phyloP scores from a whole-genome alignment of 2,797 vertebrate species.

The Gymnopithys bicolor region DNA sequence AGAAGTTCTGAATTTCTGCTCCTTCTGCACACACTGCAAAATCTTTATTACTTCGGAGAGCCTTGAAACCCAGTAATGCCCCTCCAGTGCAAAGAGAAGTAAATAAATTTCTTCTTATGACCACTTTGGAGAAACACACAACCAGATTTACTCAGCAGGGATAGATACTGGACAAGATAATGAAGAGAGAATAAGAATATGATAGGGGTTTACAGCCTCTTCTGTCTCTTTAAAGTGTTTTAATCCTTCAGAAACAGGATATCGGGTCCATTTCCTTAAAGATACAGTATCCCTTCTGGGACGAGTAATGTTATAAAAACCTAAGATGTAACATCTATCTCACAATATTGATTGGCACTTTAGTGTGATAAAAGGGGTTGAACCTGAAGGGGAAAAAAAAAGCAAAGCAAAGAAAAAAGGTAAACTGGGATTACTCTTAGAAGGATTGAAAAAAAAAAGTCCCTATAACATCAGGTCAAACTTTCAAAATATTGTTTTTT shows the following conservation, averaged over 20 bases:
- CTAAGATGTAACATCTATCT: conserved; percentile 83
- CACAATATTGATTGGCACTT: conserved; percentile 82
- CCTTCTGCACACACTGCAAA: conserved; percentile 90
- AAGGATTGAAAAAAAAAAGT: conserved; percentile 61
- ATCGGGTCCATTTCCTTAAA: conserved; percentile 86
- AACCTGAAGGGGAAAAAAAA: conserved; percentile 77
- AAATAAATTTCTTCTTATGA: conserved; percentile 91
- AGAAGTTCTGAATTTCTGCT: conserved; percentile 84
- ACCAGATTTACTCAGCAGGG: conserved; percentile 88
- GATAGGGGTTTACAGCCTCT: conserved; percentile 86
- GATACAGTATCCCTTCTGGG: conserved; percentile 87
- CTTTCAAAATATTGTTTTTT: conserved; percentile 5
- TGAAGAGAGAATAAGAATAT: conserved; percentile 89
- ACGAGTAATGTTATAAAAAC: conserved; percentile 82
- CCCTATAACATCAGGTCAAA: conserved; percentile 60
- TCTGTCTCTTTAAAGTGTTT: conserved; percentile 89
- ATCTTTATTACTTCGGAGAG: conserved; percentile 88
- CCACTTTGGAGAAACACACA: conserved; percentile 90
- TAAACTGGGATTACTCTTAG: conserved; percentile 73
- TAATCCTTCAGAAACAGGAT: conserved; percentile 87
- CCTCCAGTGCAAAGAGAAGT: conserved; percentile 86
- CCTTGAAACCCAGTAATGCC: conserved; percentile 86
- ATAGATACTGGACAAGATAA: conserved; percentile 90
- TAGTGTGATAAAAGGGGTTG: conserved; percentile 84
- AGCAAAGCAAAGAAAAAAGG: conserved; percentile 22